Conservation (phyloP, 2,113 vertebrate genomes). For the Epinephelus moara region DNA sequence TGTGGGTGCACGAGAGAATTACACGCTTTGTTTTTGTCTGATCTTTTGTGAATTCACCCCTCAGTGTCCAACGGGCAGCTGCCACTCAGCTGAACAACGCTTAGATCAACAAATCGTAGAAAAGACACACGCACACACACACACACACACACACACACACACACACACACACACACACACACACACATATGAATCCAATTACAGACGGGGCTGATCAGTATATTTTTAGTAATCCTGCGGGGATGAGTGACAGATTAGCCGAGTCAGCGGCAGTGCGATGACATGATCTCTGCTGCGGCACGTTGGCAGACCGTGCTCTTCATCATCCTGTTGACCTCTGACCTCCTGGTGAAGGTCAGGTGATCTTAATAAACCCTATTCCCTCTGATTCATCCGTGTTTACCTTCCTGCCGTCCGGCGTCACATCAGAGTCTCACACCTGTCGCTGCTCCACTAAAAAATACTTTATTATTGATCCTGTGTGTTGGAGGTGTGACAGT, state of each 20-base stretch:
- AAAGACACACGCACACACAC: constrained; percentile 30
- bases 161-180: constrained; percentile 20
- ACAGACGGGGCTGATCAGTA: constrained; percentile 57
- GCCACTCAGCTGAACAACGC: background rate
- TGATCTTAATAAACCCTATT: background rate
- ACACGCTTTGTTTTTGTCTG: too few species aligned
- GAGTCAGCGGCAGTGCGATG: constrained; percentile 25
- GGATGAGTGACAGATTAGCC: constrained; percentile 75
- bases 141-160: constrained; percentile 16
- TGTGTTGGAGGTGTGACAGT: too few species aligned
- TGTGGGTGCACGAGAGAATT: too few species aligned
- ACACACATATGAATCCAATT: constrained; percentile 74
- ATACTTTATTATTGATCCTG: too few species aligned
- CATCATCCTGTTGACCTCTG: constrained; percentile 49
- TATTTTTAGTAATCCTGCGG: constrained; percentile 82
- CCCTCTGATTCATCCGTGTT: background rate
- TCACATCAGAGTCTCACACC: too few species aligned
- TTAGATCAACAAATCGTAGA: background rate
- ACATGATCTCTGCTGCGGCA: constrained; percentile 64
- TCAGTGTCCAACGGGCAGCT: background rate
- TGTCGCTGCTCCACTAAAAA: too few species aligned
- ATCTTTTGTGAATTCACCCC: too few species aligned
- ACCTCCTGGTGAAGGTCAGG: constrained; percentile 18
- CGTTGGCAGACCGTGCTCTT: constrained; percentile 40
- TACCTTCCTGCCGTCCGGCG: background rate